phyloP scores from a whole-genome alignment of 2,797 vertebrate species.

The Pterois miles region DNA sequence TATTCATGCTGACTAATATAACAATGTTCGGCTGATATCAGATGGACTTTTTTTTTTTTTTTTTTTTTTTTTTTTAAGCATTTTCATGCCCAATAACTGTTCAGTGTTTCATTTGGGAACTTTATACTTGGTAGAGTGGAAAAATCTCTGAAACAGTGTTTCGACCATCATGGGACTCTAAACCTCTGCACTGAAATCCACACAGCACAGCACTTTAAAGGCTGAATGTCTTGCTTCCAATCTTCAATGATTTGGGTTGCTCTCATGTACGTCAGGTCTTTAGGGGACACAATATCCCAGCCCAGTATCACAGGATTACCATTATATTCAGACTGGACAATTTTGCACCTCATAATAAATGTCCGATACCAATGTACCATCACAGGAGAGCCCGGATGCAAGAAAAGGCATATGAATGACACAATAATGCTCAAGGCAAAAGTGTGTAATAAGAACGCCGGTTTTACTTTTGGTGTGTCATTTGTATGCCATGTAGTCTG shows the following conservation, averaged over 20 bases:
- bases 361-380: background rate
- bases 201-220: conserved; percentile 25
- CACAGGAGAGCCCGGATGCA: background rate
- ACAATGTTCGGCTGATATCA: background rate
- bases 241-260: conserved; percentile 13
- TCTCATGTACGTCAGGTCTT: conserved; percentile 4
- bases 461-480: no score
- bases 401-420: no score
- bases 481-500: no score
- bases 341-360: no score
- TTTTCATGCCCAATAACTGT: conserved; percentile 16
- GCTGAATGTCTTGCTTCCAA: conserved; percentile 17
- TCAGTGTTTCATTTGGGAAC: conserved; percentile 35
- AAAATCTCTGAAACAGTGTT: conserved; percentile 32
- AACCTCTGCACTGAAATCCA: conserved; percentile 22
- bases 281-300: background rate
- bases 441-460: no score
- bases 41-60: background rate
- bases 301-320: background rate
- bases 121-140: conserved; percentile 19
- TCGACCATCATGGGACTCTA: conserved; percentile 22
- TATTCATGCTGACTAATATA: conserved; percentile 7
- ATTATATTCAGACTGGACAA: background rate
- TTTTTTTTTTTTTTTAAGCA: background rate
- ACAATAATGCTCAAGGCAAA: no score